These are phyloP conservation scores for Acrocyrtus sp. DNA, from an alignment of 2,888 invertebrate genomes.

Conservation along the genomic window DNA sequence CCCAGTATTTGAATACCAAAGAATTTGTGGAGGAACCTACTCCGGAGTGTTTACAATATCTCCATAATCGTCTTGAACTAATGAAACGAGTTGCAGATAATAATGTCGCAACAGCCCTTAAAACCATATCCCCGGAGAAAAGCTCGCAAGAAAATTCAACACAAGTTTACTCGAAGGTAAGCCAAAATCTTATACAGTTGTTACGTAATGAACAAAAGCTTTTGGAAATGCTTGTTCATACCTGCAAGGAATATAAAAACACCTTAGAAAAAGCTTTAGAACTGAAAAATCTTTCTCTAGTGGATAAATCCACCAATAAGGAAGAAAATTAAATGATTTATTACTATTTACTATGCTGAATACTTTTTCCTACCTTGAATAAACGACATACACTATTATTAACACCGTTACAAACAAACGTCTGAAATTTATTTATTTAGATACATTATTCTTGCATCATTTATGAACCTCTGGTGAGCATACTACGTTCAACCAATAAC, in stretches of 20 bases:
- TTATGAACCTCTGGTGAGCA: no score
- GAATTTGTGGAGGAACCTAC: slow-evolving; percentile 48
- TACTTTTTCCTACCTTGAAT: no score
- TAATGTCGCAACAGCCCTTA: slow-evolving; percentile 39
- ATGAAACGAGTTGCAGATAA: slow-evolving; percentile 55
- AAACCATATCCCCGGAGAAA: slow-evolving; percentile 9
- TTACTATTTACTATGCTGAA: no score
- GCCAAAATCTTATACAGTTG: slow-evolving; percentile 55
- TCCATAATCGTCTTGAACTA: slow-evolving; percentile 55
- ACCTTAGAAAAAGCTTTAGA: slow-evolving; percentile 15
- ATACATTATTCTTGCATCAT: no score
- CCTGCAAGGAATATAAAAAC: slow-evolving; percentile 42
- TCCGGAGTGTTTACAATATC: slow-evolving; percentile 55
- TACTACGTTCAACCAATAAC: no score
- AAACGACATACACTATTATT: no score
- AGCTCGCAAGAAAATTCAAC: background rate
- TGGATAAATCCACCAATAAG: no score
- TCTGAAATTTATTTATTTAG: no score
- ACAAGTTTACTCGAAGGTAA: slow-evolving; percentile 27
- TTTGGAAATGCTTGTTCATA: slow-evolving; percentile 54
- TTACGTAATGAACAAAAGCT: slow-evolving; percentile 58
- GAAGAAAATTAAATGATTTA: no score
- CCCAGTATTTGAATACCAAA: slow-evolving; percentile 12
- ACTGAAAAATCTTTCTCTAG: no score
- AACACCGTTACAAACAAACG: no score